Evolutionary conservation across 2,113 vertebrate genomes (phyloP), one percentile per base, ranked within the genome.

Genomic region (Siphamia tubifer): DNA sequence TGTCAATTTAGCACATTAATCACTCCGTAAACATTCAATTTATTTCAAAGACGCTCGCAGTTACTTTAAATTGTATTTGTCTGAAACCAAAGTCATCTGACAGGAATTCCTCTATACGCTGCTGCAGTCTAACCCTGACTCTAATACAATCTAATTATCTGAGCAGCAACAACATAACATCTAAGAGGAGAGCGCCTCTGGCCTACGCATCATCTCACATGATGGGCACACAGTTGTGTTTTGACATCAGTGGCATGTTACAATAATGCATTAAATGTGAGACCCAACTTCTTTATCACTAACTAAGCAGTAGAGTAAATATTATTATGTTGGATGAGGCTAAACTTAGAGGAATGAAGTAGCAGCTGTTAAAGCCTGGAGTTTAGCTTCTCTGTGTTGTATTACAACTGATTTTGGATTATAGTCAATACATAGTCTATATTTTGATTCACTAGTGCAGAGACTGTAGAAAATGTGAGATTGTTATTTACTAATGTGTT

Each of bases 11-110:
- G 40, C 62, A 34, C 40, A 83, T 90, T 85, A 80, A 73, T 70
- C 10, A 9, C 71, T 84, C 73, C 61, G 69, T 79, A 90, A 92
- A 90, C 83, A 86, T 85, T 77, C 61, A 44, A 89, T 87, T 82
- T 60, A 70, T 87, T 88, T 90, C 70, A 87, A 87, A 86, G 81
- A 73, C n/a, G 9, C 17, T 34, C 30, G 75, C 43, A 73, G 60
- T 81, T 77, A 66, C 52, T 21, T 79, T 40, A 78, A 91, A 89
- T 86, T 68, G 55, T 56, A 70, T 88, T 87, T 83, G 30, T 51
- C 27, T 31, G 2, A 77, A 89, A 90, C 34, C 51, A 15, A 56
- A 82, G 78, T 91, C 89, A 89, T 83, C 80, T 88, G 87, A 88
- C 74, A 42, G 57, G 32, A 83, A 69, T 77, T 67, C 35, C 31